Evolutionary conservation across 1,140 invertebrate species (phyloP).

Genomic region (Drosophila pectinifera): DNA sequence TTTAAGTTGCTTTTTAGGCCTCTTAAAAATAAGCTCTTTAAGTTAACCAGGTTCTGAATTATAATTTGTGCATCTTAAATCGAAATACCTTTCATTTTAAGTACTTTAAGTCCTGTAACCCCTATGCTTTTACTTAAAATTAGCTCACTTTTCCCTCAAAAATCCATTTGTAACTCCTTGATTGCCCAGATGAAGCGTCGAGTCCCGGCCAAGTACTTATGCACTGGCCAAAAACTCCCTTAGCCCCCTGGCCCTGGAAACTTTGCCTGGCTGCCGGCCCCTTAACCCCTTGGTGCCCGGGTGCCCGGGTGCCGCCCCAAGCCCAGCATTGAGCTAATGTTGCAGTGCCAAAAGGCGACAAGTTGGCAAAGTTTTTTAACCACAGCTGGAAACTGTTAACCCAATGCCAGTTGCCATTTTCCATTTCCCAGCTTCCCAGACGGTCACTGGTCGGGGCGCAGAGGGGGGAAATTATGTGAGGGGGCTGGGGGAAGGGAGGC

Average conservation of each 20-base stretch:
- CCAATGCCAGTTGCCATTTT: slow-evolving; percentile 63
- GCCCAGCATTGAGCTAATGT: slow-evolving; percentile 49
- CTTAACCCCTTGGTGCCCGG: slow-evolving; percentile 20
- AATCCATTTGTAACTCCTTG: slow-evolving; percentile 28
- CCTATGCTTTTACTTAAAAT: not conserved
- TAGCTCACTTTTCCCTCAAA: slow-evolving; percentile 17
- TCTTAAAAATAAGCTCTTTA: no score
- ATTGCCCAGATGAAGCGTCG: slow-evolving; percentile 14
- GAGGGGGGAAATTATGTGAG: not conserved
- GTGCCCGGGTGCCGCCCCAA: not conserved
- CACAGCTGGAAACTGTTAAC: slow-evolving; percentile 55
- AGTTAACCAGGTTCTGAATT: no score
- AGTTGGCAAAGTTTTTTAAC: slow-evolving; percentile 73
- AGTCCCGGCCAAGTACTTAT: slow-evolving; percentile 37
- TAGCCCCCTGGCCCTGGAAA: slow-evolving; percentile 31
- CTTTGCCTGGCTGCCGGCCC: slow-evolving; percentile 33
- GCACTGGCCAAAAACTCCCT: slow-evolving; percentile 25
- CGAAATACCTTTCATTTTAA: no score
- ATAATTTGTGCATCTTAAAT: no score
- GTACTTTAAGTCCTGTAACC: not conserved
- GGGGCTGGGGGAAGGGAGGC: slow-evolving; percentile 5
- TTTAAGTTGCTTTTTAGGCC: no score
- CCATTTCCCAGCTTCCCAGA: slow-evolving; percentile 63
- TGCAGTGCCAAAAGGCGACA: slow-evolving; percentile 65
- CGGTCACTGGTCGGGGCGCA: slow-evolving; percentile 32